phyloP scores from a whole-genome alignment of 1,140 invertebrate genomes.

The Diuraphis noxia region DNA sequence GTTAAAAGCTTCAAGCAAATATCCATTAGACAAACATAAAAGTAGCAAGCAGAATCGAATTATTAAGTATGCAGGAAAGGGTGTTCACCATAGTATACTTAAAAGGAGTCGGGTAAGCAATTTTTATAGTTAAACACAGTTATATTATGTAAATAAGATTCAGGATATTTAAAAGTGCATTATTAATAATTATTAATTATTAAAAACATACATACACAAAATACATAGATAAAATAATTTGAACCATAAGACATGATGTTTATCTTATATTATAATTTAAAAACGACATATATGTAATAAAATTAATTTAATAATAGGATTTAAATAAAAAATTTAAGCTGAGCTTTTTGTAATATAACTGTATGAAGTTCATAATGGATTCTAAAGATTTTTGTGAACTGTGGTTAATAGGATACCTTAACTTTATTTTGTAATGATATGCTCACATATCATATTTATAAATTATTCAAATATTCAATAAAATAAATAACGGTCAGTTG shows the following conservation, averaged over 20 bases:
- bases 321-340: background rate
- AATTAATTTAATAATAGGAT: background rate
- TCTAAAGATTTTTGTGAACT: too few species aligned
- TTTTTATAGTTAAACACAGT: background rate
- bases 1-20: conserved; percentile 38
- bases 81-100: background rate
- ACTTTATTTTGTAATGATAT: too few species aligned
- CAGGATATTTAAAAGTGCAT: background rate
- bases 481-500: too few species aligned
- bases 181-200: background rate
- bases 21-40: background rate
- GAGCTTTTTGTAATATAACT: background rate
- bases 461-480: too few species aligned
- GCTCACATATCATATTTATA: too few species aligned
- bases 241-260: background rate
- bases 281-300: background rate
- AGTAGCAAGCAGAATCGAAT: background rate
- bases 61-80: background rate
- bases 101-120: background rate
- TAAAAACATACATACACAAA: background rate
- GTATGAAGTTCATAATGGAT: background rate
- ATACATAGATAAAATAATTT: background rate
- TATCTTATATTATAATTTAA: background rate
- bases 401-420: background rate
- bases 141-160: background rate